A percentile compares a stretch with the other conserved stretches of the same genome.
These are phyloP conservation scores for Aphrocallistes beatrix DNA, from an alignment of 37 sponge, comb jelly and placozoan species.

Conservation along the genomic window DNA sequence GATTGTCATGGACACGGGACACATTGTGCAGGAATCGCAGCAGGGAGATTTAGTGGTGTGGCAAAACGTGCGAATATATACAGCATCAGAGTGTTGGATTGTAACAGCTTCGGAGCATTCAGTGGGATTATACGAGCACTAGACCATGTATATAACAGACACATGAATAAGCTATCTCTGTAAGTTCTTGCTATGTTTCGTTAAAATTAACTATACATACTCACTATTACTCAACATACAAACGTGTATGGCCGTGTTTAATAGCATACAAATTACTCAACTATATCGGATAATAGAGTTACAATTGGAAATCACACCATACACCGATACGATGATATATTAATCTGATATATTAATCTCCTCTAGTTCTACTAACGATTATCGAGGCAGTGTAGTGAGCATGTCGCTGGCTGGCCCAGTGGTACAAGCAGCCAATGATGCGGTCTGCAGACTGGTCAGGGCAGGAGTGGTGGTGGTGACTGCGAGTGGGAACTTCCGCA, in stretches of 20 bases:
- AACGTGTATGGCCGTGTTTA: too few relatives aligned
- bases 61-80: background rate
- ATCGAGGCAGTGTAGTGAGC: background rate
- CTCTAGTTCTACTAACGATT: too few relatives aligned
- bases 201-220: too few relatives aligned
- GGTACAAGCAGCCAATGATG: background rate
- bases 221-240: too few relatives aligned
- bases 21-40: background rate
- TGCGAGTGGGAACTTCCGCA: background rate
- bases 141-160: background rate
- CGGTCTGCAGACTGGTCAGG: background rate
- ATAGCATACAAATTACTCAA: too few relatives aligned
- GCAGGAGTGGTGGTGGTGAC: slow-evolving; percentile 3
- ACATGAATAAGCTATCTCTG: background rate
- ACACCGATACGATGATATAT: too few relatives aligned
- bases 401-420: slow-evolving; percentile 2
- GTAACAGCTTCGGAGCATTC: slow-evolving; percentile 5
- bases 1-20: background rate
- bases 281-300: too few relatives aligned
- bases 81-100: background rate
- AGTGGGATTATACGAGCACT: background rate
- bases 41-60: background rate
- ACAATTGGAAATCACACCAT: too few relatives aligned
- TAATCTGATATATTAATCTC: too few relatives aligned
- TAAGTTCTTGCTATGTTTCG: too few relatives aligned